A percentile compares a stretch with the other conserved stretches of the same genome.
phyloP scores from a whole-genome alignment of 2,797 vertebrate genomes.

The Scolopax bukidnonensis region DNA sequence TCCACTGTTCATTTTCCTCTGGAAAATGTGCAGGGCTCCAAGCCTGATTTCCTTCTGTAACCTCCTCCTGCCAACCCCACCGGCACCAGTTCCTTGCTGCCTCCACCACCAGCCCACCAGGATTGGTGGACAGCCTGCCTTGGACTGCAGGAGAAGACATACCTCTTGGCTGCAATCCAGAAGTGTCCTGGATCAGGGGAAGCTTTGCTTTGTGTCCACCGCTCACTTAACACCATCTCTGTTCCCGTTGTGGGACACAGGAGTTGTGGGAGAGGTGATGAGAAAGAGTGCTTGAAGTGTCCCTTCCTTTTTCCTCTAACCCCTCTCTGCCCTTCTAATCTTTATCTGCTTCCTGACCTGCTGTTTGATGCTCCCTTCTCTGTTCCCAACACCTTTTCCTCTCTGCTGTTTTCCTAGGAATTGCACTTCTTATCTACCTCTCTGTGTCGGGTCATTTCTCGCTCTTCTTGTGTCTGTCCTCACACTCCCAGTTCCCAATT shows the following conservation, averaged over 20 bases:
- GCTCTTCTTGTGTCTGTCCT: neutral
- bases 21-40: fast-evolving
- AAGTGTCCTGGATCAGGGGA: neutral
- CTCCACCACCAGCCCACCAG: neutral
- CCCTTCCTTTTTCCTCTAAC: neutral
- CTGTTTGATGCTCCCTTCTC: neutral
- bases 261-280: neutral
- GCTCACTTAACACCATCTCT: fast-evolving
- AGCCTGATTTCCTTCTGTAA: neutral
- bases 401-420: neutral
- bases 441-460: neutral
- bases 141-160: neutral
- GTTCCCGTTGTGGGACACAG: neutral
- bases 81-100: neutral
- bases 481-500: neutral
- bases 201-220: neutral
- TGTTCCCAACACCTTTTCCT: neutral
- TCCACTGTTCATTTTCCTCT: neutral
- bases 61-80: neutral
- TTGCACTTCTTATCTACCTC: neutral
- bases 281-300: neutral
- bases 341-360: neutral
- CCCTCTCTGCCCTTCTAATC: neutral
- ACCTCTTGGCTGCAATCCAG: neutral
- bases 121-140: neutral